Base-by-base conservation (phyloP, 2,888 invertebrate species). In the Portevinia maculata region DNA sequence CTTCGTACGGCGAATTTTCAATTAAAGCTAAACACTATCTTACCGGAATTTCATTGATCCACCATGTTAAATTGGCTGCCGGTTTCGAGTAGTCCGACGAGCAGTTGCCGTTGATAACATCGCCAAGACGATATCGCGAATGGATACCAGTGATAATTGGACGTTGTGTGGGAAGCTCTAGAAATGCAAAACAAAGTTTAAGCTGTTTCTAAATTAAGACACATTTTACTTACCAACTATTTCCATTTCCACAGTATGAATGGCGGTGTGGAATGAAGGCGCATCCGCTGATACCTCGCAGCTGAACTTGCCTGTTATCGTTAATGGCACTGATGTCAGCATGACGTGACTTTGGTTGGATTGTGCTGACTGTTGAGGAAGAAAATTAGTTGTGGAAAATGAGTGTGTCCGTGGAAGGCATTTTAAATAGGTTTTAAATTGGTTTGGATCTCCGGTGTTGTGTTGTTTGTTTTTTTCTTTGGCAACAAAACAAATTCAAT, bases 21-120 rank as follows among this genome's bases (percentile, higher is more conserved):
- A 79, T 75, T 64, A 69, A 60, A 67, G 28, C 15, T 21, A 13
- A 9, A 15, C 50, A 67, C 53, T 69, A 59, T 65, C 84, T 85
- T 85, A 89, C 90, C 88, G 90, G 90, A 84, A 89, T 88, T 73
- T 92, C 92, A 86, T 93, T 93, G 79, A 93, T 91, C 88, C 91
- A 91, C 93, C 93, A 93, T 46, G 93, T 92, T 74, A 93, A 89
- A 88, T 93, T 93, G 3, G 92, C 92, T 7, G 92, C 92, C 6
- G 93, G 93, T 85, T 90, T 91, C 3, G 93, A 93, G 79, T 91
- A 91, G 85, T 91, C 91, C 19, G 92, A 92, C 13, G 91, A 91
- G 85, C 93, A 93, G 86, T 92, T 92, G 1, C 92, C 92, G 85
- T 91, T 91, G 48, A 93, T 88, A 53, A 89, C 88, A 69, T 93